Percentiles rank a stretch among this genome's conserved stretches.
phyloP scores from a whole-genome alignment of 2,888 invertebrate genomes.

The Rhagophthalmus giganteus region DNA sequence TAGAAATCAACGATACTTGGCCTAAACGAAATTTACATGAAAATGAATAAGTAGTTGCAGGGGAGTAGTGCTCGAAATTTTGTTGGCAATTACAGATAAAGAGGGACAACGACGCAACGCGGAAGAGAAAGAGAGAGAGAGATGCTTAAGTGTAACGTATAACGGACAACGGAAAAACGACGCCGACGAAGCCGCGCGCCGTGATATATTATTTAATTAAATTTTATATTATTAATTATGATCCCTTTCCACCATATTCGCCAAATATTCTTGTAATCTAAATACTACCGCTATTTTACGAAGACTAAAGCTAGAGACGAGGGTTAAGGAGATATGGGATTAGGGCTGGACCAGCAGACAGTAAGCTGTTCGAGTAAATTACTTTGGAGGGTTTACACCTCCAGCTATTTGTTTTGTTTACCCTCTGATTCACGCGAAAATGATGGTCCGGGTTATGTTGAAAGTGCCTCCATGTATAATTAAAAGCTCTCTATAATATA shows the following conservation, averaged over 20 bases:
- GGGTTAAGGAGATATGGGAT: not conserved
- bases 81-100: not conserved
- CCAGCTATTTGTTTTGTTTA: conserved; percentile 2
- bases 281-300: not conserved
- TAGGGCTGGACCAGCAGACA: conserved; percentile 1
- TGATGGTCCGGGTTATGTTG: not conserved
- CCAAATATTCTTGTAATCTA: not conserved
- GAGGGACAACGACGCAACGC: not conserved
- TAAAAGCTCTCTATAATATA: too few species aligned
- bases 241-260: not conserved
- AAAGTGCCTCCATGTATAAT: too few species aligned
- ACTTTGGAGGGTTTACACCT: not conserved
- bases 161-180: too few species aligned
- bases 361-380: conserved; percentile 2
- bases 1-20: too few species aligned
- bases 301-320: not conserved
- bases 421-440: not conserved
- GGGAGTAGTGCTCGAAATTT: not conserved
- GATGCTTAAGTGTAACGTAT: not conserved
- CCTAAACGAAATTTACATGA: not conserved
- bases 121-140: not conserved
- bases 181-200: too few species aligned
- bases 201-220: not conserved
- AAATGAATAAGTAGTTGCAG: not conserved
- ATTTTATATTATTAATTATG: not conserved